Evolutionary conservation across 2,113 vertebrate species (phyloP).

Genomic region (Anguilla japonica): DNA sequence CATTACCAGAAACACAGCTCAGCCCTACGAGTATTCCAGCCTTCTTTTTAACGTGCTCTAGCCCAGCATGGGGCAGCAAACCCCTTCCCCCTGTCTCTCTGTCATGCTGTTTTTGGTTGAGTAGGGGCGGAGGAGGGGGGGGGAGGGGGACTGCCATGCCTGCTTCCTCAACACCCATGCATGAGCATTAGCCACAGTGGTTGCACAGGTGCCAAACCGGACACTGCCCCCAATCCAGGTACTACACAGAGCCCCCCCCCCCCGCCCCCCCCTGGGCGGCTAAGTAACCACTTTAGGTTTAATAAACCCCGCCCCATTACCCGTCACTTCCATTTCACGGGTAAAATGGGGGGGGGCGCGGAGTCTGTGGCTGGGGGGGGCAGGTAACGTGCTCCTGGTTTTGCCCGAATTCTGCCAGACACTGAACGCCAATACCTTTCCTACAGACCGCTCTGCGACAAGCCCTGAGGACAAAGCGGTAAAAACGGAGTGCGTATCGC

Average conservation of each 20-base stretch:
- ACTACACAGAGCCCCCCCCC: too few relatives aligned
- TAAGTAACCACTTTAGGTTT: conserved; percentile 63
- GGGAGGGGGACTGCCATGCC: background rate
- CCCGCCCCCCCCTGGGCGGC: background rate
- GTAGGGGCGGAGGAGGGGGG: too few relatives aligned
- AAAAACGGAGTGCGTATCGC: background rate
- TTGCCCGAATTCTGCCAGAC: background rate
- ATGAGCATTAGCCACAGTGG: background rate
- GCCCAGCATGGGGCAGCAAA: background rate
- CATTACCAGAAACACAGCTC: background rate
- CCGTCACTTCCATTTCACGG: conserved; percentile 78
- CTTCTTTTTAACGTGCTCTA: too few relatives aligned
- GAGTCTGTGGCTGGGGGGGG: background rate
- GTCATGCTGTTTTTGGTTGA: too few relatives aligned
- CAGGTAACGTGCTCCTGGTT: background rate
- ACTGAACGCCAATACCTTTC: background rate
- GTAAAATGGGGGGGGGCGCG: too few relatives aligned
- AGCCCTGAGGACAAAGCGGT: background rate
- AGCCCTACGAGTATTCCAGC: too few relatives aligned
- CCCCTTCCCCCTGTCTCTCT: too few relatives aligned
- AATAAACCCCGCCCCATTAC: conserved; percentile 75
- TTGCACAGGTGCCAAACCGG: background rate
- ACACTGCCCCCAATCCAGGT: background rate
- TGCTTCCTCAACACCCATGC: background rate
- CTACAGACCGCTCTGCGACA: background rate